Evolutionary conservation across 2,888 invertebrate genomes (phyloP), one percentile per base, ranked within the genome.

Genomic region (Drosophila mettleri): DNA sequence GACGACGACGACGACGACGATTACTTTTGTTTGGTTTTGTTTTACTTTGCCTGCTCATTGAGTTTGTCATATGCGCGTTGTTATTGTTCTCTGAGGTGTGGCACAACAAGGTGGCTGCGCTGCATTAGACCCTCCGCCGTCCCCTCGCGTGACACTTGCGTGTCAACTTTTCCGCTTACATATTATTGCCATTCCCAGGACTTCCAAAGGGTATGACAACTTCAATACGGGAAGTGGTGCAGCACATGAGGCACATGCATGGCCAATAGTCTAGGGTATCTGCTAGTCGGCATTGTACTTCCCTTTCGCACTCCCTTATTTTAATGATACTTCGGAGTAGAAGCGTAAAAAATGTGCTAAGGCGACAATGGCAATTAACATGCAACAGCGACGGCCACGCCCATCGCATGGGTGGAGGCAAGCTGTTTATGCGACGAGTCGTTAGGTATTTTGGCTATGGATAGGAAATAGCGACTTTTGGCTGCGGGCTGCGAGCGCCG

Each of bases 361-460:
- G 73, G 55, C 69, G 60, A 69, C 54, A 69, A 69, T 83, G 78
- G 74, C 78, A 83, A 84, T 80, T 74, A 83, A 80, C 86, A 86
- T 85, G 86, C 84, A 80, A 86, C 60, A 39, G 51, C 34, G 33
- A 27, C 52, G 18, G 53, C 31, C 65, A 65, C 46, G 45, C 66
- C 34, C 46, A 36, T 16, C 38, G 24, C 20, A n/a, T 65, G 54
- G 27, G 45, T 52, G 43, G 10, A 16, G 20, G 41, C 49, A 51
- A 43, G 64, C 63, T 63, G 64, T 64, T 63, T 63, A 65, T 64
- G 52, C 43, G 51, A 43, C 64, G 45, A 31, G 36, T 36, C 51
- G 52, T 54, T 66, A 10, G 54, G 51, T 39, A 29, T 39, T 62
- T 48, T 41, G 48, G 27, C 24, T 20, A 31, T 24, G 27, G 27